Evolutionary conservation across 2,888 invertebrate genomes (phyloP), one percentile per base, ranked within the genome.

Genomic region (Scaptomyza caliginosa): DNA sequence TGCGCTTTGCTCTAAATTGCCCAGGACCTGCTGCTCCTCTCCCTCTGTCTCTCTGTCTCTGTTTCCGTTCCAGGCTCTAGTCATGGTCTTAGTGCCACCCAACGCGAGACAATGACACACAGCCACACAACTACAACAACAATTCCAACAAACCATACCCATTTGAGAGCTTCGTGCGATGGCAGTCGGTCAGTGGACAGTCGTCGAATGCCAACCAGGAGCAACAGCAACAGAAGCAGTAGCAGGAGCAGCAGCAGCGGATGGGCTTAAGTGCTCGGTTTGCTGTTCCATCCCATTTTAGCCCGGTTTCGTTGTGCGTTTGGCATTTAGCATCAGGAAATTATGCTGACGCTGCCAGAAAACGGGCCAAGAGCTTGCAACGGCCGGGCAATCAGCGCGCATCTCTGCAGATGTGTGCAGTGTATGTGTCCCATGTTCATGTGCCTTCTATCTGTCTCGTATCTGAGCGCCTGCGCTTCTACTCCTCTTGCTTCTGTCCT

Each of bases 251-350:
- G n/a, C 49, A 36, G 17, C 36, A 38, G 46, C 80, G 86, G 77
- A 80, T 80, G 86, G 74, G 76, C 78, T 81, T 77, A 84, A 81
- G 75, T 83, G 69, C 72, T 77, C 64, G 57, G 57, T 62, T 64
- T 42, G 16, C 34, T 64, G 57, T 19, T 34, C 42, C 58, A 58
- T 71, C 62, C 74, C 45, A 16, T 26, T 50, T 54, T 45, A 45
- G 43, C 26, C 32, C 32, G 48, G 48, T 32, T 42, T 19, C 42
- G 48, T 49, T 62, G 48, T 75, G 78, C 73, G 69, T 83, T 85
- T 90, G 89, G 89, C 89, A 89, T 89, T 89, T 85, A 86, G 84
- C 88, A 87, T 89, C 89, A 88, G 90, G 89, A 89, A 89, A 89
- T 90, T 83, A 89, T 89, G 89, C 88, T 90, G 90, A 90, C 89